Evolutionary conservation across 2,888 invertebrate species (phyloP), one percentile per base, ranked within the genome.

Genomic region (Machimus atricapillus): DNA sequence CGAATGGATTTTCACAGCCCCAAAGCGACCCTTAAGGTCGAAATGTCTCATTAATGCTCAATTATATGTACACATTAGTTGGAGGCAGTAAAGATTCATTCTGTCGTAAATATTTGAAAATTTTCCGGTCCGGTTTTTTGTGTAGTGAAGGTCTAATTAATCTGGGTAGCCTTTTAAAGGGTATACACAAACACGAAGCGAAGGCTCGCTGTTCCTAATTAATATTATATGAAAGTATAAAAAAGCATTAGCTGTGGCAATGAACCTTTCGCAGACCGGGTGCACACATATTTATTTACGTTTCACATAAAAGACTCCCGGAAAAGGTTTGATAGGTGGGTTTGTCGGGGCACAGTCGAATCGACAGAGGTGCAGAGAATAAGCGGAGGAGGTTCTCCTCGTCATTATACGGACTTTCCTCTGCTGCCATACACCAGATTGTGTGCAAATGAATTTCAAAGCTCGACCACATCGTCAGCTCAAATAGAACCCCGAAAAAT

Each of bases 381-480:
- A 76, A 76, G 40, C 76, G 76, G 74, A n/a, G 37, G 19, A 58
- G 58, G 56, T 52, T 82, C 43, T 46, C 19, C 52, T 74, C 85
- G n/a, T 43, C 74, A 85, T 83, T 83, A 46, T 46, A 58, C 37
- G 37, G 8, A 31, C 58, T 12, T 56, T 34, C 27, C 66, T 19
- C n/a, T 74, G 58, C 27, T 43, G 12, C 74, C 87, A 87, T 89
- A 88, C 87, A 46, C 43, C 43, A 89, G 89, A 87, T 89, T 87
- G 87, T 89, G 87, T 89, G 89, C 88, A 88, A 89, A 89, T 89
- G 89, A 88, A 89, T 89, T 89, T 89, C 89, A 89, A 89, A 89
- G 89, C 89, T 88, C 88, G 89, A 89, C 89, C 89, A 89, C 89
- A 89, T 89, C 89, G 89, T 89, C 89, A 89, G 89, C 89, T 89